These are phyloP conservation scores for Lamellibrachia satsuma DNA, from an alignment of 2,888 invertebrate genomes.

Conservation along the genomic window DNA sequence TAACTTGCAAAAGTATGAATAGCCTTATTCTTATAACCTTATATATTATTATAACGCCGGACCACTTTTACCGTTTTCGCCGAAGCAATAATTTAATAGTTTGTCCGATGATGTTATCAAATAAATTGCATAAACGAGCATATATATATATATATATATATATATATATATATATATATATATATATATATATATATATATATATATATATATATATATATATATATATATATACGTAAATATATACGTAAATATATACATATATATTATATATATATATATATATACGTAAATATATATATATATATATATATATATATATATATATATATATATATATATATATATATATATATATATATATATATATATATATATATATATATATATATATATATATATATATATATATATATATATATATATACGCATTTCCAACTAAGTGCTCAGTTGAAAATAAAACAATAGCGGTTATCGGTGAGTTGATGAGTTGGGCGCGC, in stretches of 20 bases:
- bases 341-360: conserved; percentile 25
- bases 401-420: conserved; percentile 29
- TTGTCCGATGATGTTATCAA: too few species aligned
- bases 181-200: neutral
- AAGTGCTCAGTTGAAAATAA: conserved; percentile 7
- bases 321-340: conserved; percentile 29
- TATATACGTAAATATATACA: conserved; percentile 25
- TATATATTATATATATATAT: conserved; percentile 24
- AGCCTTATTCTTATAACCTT: too few species aligned
- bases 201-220: conserved; percentile 24
- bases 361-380: conserved; percentile 31
- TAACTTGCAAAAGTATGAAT: too few species aligned
- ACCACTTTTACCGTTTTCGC: too few species aligned
- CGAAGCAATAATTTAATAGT: too few species aligned
- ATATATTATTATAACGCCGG: too few species aligned
- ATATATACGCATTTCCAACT: neutral
- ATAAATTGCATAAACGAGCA: too few species aligned
- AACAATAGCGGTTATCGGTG: neutral
- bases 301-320: conserved; percentile 27
- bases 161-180: neutral
- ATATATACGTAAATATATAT: conserved; percentile 26
- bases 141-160: neutral
- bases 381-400: conserved; percentile 31
- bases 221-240: too few species aligned
- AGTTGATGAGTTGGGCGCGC: neutral